Base-by-base conservation (phyloP, 1,140 invertebrate species). In the Asbolus verrucosus region DNA sequence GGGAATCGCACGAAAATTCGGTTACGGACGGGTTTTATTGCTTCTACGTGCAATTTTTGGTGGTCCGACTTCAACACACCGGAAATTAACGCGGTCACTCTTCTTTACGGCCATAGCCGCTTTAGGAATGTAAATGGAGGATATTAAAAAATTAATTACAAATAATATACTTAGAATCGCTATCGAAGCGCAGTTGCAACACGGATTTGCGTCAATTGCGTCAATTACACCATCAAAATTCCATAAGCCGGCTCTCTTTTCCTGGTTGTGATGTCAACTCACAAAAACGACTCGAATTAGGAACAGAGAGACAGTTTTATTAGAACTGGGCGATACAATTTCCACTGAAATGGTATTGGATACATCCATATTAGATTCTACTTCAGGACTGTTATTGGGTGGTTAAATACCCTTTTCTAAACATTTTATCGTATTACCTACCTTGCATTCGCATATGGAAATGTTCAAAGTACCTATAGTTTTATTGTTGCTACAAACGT, bases 1-100 rank as follows among this genome's bases (percentile, higher is more conserved):
- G 16, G 15, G 54, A 68, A 71, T 61, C 68, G 65, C 65, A 30
- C 18, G 54, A 68, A 71, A 71, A 67, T 71, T 59, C 33, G 46
- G 65, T 71, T 71, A 61, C 65, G 21, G 43, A 15, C 66, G 63
- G 15, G 61, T 63, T 70, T 70, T 70, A 33, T 69, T 69, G 41
- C 59, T 24, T 30, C 33, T 43, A 54, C 46, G 46, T 9, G 21
- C 46, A 27, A 27, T 54, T 54, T 54, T 54, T 21, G 19, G 18
- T 13, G 15, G 39, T 16, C 39, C 39, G 15, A 14, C n/a, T 14
- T 43, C 39, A 54, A 54, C 46, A 54, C 21, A 54, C 46, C 19
- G 46, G 21, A 54, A 54, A 54, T 54, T 54, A 27, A 21, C 19
- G 27, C 46, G 27, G 21, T 39, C 41, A 66, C 46, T 66, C 27